A percentile compares a stretch with the other conserved stretches of the same genome.
Conservation (phyloP, 2,888 invertebrate genomes). For the Hecatera dysodea region DNA sequence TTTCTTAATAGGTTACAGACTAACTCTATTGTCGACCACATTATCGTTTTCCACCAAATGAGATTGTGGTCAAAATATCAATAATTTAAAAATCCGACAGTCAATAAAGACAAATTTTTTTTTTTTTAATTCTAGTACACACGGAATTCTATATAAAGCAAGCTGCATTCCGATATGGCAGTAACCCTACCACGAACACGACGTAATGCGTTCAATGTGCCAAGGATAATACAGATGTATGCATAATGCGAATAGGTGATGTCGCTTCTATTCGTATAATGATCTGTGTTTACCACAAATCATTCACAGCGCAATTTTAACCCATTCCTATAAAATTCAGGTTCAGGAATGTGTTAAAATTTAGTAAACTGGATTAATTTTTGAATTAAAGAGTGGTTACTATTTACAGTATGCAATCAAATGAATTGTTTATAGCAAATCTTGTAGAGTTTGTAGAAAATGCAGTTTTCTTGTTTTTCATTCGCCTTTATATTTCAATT, state of each 20-base stretch:
- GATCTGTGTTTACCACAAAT: slow-evolving; percentile 9
- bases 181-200: slow-evolving; percentile 8
- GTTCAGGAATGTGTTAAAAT: neutral
- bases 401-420: too few relatives aligned
- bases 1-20: neutral
- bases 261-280: slow-evolving; percentile 25
- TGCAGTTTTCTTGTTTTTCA: too few relatives aligned
- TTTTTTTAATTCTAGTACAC: neutral
- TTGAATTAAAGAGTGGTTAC: too few relatives aligned
- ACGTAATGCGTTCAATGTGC: slow-evolving; percentile 47
- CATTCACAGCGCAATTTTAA: neutral
- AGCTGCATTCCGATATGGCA: slow-evolving; percentile 8
- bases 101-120: too few relatives aligned
- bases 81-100: too few relatives aligned
- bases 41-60: too few relatives aligned
- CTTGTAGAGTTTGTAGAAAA: too few relatives aligned
- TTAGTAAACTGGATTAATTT: neutral
- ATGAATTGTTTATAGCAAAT: too few relatives aligned
- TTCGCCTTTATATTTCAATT: too few relatives aligned
- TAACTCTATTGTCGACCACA: too few relatives aligned
- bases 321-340: neutral
- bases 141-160: neutral
- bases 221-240: slow-evolving; percentile 57
- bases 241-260: slow-evolving; percentile 37
- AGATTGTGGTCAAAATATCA: too few relatives aligned